Evolutionary conservation across 2,888 invertebrate genomes (phyloP).

Genomic region (Epistrophe eligans): DNA sequence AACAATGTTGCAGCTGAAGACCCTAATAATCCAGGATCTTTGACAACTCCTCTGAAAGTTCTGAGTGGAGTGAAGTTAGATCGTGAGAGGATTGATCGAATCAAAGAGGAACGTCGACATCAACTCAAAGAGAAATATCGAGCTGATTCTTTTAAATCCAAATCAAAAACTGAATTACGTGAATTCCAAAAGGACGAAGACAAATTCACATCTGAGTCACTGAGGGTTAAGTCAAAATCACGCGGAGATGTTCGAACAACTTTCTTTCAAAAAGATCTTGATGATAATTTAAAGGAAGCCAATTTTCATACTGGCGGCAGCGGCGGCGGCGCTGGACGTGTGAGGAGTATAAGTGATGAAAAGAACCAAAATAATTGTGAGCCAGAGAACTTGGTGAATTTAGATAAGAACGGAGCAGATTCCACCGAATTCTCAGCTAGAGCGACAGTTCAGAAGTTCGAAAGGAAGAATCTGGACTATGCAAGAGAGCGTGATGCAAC

Average conservation of each 20-base stretch:
- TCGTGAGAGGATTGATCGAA: slow-evolving; percentile 93
- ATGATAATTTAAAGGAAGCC: slow-evolving; percentile 81
- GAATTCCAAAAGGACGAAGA: slow-evolving; percentile 80
- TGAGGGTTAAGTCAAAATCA: slow-evolving; percentile 83
- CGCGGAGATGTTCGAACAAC: slow-evolving; percentile 81
- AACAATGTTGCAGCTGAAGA: slow-evolving; percentile 83
- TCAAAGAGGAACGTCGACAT: slow-evolving; percentile 94
- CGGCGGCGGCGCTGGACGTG: slow-evolving; percentile 73
- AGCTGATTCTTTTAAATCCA: slow-evolving; percentile 90
- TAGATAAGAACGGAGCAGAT: slow-evolving; percentile 70
- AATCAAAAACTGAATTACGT: slow-evolving; percentile 83
- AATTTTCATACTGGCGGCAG: slow-evolving; percentile 17
- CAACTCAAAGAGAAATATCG: slow-evolving; percentile 94
- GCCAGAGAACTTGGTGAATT: slow-evolving; percentile 51
- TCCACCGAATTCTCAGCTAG: slow-evolving; percentile 78
- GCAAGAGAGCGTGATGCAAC: slow-evolving; percentile 76
- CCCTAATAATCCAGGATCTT: slow-evolving; percentile 66
- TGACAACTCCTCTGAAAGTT: slow-evolving; percentile 79
- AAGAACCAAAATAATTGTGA: slow-evolving; percentile 83
- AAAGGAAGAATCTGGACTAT: slow-evolving; percentile 80
- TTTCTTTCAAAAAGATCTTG: slow-evolving; percentile 81
- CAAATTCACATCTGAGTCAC: slow-evolving; percentile 80
- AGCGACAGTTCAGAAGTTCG: slow-evolving; percentile 80
- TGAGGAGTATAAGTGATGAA: slow-evolving; percentile 83
- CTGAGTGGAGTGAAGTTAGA: slow-evolving; percentile 87